Percentiles rank a stretch among this genome's conserved stretches.
These are phyloP conservation scores for Cygnus atratus DNA, from an alignment of 2,113 vertebrate genomes.

Conservation along the genomic window DNA sequence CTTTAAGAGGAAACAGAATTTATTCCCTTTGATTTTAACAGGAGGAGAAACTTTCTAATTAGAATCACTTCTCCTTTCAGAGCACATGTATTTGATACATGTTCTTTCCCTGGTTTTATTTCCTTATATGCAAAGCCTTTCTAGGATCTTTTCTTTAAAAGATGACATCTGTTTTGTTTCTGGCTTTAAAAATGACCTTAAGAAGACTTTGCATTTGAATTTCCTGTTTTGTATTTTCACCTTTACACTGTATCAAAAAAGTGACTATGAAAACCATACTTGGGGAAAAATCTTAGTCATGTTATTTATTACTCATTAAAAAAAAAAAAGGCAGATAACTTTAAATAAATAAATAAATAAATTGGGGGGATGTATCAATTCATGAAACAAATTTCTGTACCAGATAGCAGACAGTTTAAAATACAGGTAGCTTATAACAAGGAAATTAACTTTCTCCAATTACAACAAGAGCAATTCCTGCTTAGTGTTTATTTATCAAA, in stretches of 20 bases:
- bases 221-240: not conserved
- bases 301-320: not conserved
- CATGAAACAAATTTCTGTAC: not conserved
- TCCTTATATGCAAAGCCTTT: not conserved
- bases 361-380: not conserved
- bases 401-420: not conserved
- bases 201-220: not conserved
- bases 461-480: not conserved
- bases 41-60: slow-evolving; percentile 19
- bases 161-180: not conserved
- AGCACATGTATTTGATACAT: not conserved
- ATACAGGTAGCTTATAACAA: not conserved
- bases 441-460: not conserved
- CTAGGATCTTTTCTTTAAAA: not conserved
- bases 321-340: not conserved
- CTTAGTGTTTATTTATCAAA: not conserved
- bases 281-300: not conserved
- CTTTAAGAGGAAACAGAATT: not conserved
- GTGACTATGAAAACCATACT: not conserved
- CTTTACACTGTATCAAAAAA: not conserved
- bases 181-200: not conserved
- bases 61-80: not conserved
- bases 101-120: not conserved
- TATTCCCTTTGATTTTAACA: slow-evolving; percentile 2
- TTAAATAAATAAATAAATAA: too few relatives aligned